phyloP scores from a whole-genome alignment of 2,113 vertebrate genomes.

The Pelecanus crispus region DNA sequence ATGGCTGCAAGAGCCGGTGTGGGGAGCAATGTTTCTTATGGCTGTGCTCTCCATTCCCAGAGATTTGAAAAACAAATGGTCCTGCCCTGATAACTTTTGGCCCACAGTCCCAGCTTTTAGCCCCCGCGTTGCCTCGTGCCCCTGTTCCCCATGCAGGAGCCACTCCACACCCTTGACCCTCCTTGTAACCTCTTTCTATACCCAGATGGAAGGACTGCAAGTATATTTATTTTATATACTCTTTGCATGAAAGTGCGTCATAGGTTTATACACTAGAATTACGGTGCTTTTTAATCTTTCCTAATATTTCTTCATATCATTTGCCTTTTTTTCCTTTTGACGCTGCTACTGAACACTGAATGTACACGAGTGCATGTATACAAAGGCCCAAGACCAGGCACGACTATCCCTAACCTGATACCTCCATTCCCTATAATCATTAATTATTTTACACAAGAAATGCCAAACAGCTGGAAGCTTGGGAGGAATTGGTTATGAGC shows the following conservation, averaged over 20 bases:
- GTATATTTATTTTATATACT: background rate
- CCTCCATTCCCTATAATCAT: background rate
- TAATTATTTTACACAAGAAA: conserved; percentile 54
- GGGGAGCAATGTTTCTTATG: fast-evolving
- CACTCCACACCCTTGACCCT: background rate
- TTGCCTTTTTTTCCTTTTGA: background rate
- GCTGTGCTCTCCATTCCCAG: background rate
- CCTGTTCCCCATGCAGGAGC: background rate
- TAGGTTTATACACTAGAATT: background rate
- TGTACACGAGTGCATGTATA: fast-evolving
- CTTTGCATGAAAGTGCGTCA: background rate
- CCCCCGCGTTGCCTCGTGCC: fast-evolving
- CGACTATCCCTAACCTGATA: background rate
- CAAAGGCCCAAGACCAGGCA: background rate
- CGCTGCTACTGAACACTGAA: background rate
- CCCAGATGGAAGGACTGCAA: background rate
- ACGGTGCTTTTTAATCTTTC: background rate
- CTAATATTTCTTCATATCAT: background rate
- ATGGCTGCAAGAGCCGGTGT: background rate
- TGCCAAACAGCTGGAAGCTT: conserved; percentile 31
- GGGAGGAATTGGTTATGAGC: background rate
- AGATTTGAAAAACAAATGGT: background rate
- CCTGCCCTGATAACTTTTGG: background rate
- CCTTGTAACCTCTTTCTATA: background rate
- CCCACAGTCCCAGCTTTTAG: background rate